A percentile compares a stretch with the other conserved stretches of the same genome.
These are phyloP conservation scores for Lepidurus apus DNA, from an alignment of 1,140 invertebrate species.

Conservation along the genomic window DNA sequence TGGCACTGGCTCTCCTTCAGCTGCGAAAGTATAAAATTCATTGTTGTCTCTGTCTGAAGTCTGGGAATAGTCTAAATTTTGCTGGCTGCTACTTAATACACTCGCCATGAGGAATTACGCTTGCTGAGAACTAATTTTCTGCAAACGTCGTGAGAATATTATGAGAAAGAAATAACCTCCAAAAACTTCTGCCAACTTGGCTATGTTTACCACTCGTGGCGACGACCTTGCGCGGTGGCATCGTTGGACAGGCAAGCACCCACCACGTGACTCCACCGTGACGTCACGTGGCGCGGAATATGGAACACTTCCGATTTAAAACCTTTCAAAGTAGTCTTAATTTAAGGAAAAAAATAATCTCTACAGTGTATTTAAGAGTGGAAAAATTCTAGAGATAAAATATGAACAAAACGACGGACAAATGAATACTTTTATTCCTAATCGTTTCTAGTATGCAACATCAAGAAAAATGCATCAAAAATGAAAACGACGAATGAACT, in stretches of 20 bases:
- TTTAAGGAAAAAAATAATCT: too few species aligned
- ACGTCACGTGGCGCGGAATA: background rate
- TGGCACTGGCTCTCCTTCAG: background rate
- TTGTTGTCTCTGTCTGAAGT: background rate
- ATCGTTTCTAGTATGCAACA: too few species aligned
- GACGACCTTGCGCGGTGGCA: slow-evolving; percentile 1
- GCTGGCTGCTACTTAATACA: background rate
- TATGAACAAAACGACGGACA: too few species aligned
- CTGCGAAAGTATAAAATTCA: background rate
- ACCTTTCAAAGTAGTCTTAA: too few species aligned
- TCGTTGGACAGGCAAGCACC: background rate
- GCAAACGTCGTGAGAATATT: background rate
- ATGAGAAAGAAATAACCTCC: background rate
- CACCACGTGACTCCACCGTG: background rate
- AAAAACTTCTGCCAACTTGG: background rate
- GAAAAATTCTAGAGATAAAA: too few species aligned
- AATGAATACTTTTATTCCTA: too few species aligned
- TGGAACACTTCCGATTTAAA: too few species aligned
- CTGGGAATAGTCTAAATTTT: background rate
- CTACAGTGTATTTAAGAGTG: too few species aligned
- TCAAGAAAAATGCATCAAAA: too few species aligned
- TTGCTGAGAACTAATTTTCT: background rate
- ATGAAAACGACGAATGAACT: too few species aligned
- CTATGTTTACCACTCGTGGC: slow-evolving; percentile 1
- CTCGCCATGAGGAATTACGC: background rate